phyloP scores from a whole-genome alignment of 1,140 invertebrate species.

The Drosophila kanapiae region DNA sequence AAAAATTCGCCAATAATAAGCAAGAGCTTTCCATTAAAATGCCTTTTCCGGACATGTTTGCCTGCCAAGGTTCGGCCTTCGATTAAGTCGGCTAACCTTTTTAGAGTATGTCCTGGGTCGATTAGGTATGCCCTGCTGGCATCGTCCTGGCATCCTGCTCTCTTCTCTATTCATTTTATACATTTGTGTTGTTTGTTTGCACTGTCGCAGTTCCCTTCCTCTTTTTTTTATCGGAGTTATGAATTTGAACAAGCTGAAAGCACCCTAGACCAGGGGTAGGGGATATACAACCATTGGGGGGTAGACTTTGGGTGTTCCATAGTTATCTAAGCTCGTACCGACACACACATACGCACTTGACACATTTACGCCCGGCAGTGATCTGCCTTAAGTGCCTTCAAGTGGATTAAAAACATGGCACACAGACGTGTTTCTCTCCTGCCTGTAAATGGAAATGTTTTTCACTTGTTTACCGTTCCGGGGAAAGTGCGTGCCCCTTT shows the following conservation, averaged over 20 bases:
- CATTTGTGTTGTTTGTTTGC: constrained; percentile 13
- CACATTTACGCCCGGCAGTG: constrained; percentile 56
- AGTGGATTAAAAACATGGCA: constrained; percentile 77
- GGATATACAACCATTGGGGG: not conserved
- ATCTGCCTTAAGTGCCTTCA: constrained; percentile 68
- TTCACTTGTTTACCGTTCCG: constrained; percentile 51
- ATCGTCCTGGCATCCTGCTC: not conserved
- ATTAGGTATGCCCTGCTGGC: constrained; percentile 4
- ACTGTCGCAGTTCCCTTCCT: constrained; percentile 14
- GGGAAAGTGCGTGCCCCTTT: constrained; percentile 23
- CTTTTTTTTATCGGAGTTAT: constrained; percentile 45
- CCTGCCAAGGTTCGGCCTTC: not conserved
- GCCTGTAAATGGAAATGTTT: constrained; percentile 59
- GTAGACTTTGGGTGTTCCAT: not conserved
- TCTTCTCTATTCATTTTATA: constrained; percentile 10
- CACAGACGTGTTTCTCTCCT: constrained; percentile 4
- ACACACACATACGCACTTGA: constrained; percentile 16
- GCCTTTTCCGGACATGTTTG: not conserved
- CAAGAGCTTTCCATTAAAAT: not conserved
- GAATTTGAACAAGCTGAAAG: constrained; percentile 54
- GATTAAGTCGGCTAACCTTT: not conserved
- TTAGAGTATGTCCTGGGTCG: constrained; percentile 26
- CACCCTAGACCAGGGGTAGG: not conserved
- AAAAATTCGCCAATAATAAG: not conserved
- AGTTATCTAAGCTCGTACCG: constrained; percentile 28